Evolutionary conservation across 1,140 invertebrate species (phyloP).

Genomic region (Brachystomella parvula): DNA sequence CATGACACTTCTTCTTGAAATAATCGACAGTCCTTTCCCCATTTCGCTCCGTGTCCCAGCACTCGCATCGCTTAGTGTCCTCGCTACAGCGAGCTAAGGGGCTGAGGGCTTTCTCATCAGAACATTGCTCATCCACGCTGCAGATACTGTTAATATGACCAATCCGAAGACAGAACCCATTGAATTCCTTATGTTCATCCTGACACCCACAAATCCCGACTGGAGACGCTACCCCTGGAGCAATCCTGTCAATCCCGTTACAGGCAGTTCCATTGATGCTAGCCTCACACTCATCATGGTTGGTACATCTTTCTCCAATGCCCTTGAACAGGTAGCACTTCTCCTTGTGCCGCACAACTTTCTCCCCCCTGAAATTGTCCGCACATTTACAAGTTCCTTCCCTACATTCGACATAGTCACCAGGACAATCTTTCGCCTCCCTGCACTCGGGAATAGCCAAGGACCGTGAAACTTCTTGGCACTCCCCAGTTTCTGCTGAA

Average conservation of each 20-base stretch:
- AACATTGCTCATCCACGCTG: slow-evolving; percentile 12
- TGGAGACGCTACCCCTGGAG: too few species aligned
- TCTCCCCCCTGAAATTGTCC: neutral
- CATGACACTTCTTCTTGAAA: neutral
- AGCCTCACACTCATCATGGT: neutral
- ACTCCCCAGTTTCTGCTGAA: neutral
- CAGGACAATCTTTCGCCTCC: neutral
- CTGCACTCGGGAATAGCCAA: neutral
- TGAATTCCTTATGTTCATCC: too few species aligned
- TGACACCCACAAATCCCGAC: too few species aligned
- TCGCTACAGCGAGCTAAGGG: slow-evolving; percentile 1
- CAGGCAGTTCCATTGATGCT: neutral
- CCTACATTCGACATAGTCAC: neutral
- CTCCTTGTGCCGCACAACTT: neutral
- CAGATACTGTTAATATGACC: neutral
- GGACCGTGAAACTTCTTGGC: neutral
- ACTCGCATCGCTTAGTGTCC: slow-evolving; percentile 16
- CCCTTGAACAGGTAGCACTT: neutral
- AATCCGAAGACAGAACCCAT: slow-evolving; percentile 6
- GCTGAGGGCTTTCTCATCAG: neutral
- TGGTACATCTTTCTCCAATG: neutral
- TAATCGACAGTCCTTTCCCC: neutral
- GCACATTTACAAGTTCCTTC: neutral
- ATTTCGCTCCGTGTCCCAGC: slow-evolving; percentile 1
- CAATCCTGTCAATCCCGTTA: too few species aligned